Conservation (phyloP, 2,797 vertebrate species). For the Carduelis carduelis region DNA sequence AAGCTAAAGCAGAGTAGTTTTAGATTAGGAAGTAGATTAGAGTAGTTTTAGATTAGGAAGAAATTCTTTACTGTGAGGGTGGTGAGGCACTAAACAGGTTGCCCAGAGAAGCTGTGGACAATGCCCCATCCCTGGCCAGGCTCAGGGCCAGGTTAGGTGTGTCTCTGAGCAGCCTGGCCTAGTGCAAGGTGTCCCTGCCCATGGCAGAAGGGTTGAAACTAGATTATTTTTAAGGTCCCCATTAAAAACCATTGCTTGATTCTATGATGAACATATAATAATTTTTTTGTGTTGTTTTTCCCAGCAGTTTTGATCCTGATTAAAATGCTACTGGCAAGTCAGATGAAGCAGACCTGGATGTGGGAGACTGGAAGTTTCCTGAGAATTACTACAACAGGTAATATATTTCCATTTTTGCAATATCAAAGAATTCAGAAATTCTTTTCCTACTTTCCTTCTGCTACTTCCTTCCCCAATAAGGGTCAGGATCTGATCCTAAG, state of each 20-base stretch:
- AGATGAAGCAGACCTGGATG: background rate
- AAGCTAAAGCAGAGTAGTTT: background rate
- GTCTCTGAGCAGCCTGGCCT: background rate
- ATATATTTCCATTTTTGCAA: background rate
- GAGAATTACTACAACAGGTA: background rate
- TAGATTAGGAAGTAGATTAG: background rate
- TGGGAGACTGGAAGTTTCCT: background rate
- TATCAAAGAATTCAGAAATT: background rate
- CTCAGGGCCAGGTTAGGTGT: background rate
- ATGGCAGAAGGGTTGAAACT: background rate
- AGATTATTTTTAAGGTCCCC: no score
- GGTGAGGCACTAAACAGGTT: background rate
- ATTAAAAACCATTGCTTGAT: background rate
- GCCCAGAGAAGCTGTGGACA: background rate
- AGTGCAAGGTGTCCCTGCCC: background rate
- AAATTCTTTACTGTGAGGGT: background rate
- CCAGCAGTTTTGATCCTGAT: background rate
- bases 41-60: background rate
- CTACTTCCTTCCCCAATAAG: background rate
- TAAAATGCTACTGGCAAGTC: background rate
- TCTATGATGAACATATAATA: background rate
- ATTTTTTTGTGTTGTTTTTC: background rate
- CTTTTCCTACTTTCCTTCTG: background rate
- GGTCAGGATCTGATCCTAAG: background rate
- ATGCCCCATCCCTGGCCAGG: background rate